Conservation (phyloP, 2,888 invertebrate genomes). For the Netelia fuscicornis region DNA sequence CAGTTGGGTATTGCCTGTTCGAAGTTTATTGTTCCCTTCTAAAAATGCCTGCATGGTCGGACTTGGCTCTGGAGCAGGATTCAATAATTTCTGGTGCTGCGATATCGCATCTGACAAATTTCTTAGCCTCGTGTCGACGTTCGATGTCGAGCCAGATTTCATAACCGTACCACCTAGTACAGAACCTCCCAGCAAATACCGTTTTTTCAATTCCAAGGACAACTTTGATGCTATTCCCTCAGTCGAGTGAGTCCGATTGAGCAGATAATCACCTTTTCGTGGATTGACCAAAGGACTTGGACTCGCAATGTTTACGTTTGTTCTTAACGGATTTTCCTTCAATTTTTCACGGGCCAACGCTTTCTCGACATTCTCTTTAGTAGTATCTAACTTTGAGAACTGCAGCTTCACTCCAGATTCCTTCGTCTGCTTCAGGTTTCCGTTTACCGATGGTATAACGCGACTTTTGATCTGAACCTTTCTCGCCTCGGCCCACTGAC, state of each 20-base stretch:
- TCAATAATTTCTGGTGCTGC: conserved; percentile 94
- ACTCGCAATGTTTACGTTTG: conserved; percentile 33
- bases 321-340: not conserved
- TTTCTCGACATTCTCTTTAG: conserved; percentile 64
- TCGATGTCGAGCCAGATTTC: conserved; percentile 93
- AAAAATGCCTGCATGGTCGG: conserved; percentile 90
- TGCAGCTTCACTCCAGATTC: conserved; percentile 71
- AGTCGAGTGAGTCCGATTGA: conserved; percentile 94
- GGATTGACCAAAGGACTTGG: conserved; percentile 86
- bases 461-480: conserved; percentile 88
- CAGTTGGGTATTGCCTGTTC: conserved; percentile 69
- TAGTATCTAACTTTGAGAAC: conserved; percentile 71
- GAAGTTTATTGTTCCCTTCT: conserved; percentile 84
- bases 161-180: conserved; percentile 89
- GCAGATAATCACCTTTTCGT: conserved; percentile 90
- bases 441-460: conserved; percentile 85
- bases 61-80: conserved; percentile 90
- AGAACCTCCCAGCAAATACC: conserved; percentile 92
- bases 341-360: conserved; percentile 1
- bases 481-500: conserved; percentile 85
- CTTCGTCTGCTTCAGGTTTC: conserved; percentile 78
- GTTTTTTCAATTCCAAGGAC: conserved; percentile 94
- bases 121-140: conserved; percentile 93
- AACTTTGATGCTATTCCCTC: conserved; percentile 95
- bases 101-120: conserved; percentile 94